Evolutionary conservation across 2,888 invertebrate species (phyloP), one percentile per base, ranked within the genome.

Genomic region (Ectemnius cavifrons): DNA sequence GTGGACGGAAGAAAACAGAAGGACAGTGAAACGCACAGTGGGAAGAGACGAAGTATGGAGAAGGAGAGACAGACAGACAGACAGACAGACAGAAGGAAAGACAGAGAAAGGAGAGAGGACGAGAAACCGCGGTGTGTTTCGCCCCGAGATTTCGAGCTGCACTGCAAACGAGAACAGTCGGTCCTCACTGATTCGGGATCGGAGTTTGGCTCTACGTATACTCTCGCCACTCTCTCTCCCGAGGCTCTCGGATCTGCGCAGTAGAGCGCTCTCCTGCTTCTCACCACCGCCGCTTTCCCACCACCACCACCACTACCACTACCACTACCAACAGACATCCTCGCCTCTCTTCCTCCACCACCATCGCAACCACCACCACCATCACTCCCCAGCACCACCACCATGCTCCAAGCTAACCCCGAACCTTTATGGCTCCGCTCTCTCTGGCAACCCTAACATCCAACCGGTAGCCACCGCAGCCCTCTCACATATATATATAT

Each of bases 171-270:
- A 80, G 84, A 77, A 84, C 83, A 76, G 79, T 81, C 84, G 80
- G 79, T 82, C 83, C 82, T 83, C 78, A 85, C 85, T 85, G 85
- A 83, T 69, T 78, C 80, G 75, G 75, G 76, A 78, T 81, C 80
- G 75, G 75, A 79, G 81, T 81, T 82, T 75, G 81, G 77, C 80
- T 37, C 37, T 80, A 80, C 82, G 82, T 84, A 79, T 37, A 37
- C 37, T 37, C 83, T 85, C 81, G 81, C 82, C 77, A 78, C 82
- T 76, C 37, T 37, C 37, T 37, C 37, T 37, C 37, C 37, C 37
- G 84, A 84, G 85, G 80, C 80, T 82, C 79, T 60, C 79, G 81
- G 84, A 80, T 85, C 85, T 87, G 86, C 86, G 86, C 87, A 86
- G 84, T 83, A 81, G 83, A 79, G 77, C 79, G 64, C 79, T 81